Evolutionary conservation across 2,888 invertebrate species (phyloP), one percentile per base, ranked within the genome.

Genomic region (Platycnemis pennipes): DNA sequence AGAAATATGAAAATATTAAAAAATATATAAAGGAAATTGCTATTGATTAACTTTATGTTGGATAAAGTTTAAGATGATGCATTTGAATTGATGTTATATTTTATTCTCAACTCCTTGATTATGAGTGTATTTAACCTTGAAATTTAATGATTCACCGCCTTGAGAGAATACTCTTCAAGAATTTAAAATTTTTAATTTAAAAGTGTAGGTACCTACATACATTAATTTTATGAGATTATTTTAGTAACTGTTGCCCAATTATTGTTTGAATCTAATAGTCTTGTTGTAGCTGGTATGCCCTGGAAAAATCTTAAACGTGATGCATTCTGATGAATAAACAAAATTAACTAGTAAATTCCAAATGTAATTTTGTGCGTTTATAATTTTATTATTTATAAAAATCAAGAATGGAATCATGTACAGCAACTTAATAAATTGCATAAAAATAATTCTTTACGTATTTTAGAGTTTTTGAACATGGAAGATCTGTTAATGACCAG

Each of bases 401-500:
- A 77, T 77, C 77, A 77, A 37, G 16, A 77, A 77, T 77, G 77
- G n/a, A 77, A 31, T 77, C 11, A 77, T 31, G 31, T 77, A 77
- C 77, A 77, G 77, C 77, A 77, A 77, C 77, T 37, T 37, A 77
- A 77, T 77, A 77, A 13, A 31, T 26, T 7, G 77, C 77, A 77
- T 77, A 77, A 77, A 77, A 77, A 77, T 77, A 77, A 77, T 77
- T 37, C 11, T 77, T 77, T 37, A 77, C 13, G 77, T 77, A 77
- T 26, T 77, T 77, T 37, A 77, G 77, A 37, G 22, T 77, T 26
- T 77, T 37, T 77, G 77, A 77, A 77, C 77, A 77, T 77, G 77
- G 69, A 91, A 91, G 63, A 44, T 87, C 87, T 87, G n/a, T 87
- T 87, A 45, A 44, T 44, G 42, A 56, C 63, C 63, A 63, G n/a